Conservation (phyloP, 2,113 vertebrate species). For the Calonectris borealis region DNA sequence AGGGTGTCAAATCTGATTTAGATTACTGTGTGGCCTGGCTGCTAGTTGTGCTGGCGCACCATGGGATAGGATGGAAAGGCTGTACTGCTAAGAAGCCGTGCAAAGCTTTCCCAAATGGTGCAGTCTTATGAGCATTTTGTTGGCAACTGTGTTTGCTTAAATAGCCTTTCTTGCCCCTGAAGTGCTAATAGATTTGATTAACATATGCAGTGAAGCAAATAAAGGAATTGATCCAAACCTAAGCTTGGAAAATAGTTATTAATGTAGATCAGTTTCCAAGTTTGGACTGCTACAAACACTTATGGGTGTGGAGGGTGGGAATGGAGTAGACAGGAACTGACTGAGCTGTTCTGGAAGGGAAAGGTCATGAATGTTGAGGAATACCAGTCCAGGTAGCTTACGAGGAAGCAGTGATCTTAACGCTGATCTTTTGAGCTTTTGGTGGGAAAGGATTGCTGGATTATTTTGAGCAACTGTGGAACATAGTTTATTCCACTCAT, state of each 20-base stretch:
- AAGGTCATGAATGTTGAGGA: neutral
- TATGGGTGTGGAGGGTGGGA: neutral
- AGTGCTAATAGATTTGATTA: neutral
- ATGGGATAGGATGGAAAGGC: neutral
- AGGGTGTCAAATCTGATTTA: neutral
- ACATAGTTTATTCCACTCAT: neutral
- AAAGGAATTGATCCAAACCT: neutral
- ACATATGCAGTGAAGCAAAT: neutral
- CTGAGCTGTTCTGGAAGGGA: neutral
- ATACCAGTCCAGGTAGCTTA: neutral
- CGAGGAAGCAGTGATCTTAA: neutral
- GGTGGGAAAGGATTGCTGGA: neutral
- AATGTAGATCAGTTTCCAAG: neutral
- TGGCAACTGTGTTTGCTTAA: neutral
- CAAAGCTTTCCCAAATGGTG: neutral
- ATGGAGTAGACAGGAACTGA: neutral
- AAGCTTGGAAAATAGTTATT: neutral
- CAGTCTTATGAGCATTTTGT: neutral
- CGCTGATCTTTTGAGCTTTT: neutral
- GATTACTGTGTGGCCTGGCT: neutral
- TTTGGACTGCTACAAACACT: neutral
- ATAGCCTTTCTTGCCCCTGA: neutral
- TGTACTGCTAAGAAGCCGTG: neutral
- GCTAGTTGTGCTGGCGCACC: neutral
- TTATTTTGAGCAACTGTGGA: neutral